Base-by-base conservation (phyloP, 2,888 invertebrate genomes). In the Bruchidius siliquastri region DNA sequence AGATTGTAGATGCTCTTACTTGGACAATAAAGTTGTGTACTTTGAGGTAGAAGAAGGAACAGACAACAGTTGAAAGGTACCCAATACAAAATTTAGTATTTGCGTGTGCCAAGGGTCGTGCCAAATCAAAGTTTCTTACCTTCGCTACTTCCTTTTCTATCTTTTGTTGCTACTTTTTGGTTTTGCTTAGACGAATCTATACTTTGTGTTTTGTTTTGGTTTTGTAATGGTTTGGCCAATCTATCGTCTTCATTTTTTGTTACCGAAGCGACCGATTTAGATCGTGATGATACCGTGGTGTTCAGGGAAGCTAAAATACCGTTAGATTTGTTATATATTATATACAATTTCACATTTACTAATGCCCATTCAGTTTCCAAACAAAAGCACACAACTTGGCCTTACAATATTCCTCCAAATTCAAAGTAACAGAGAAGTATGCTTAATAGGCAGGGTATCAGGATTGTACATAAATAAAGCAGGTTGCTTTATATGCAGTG, bases 301-400 rank as follows among this genome's bases (percentile, higher is more conserved):
- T 91, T 91, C 88, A 92, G 90, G 90, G 91, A 91, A 87, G 92
- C 92, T 92, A 91, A 89, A 91, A 91, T 87, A 88, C 87, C 86
- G 86, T 84, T 85, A 85, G 81, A 83, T 82, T 82, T 82, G 79
- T 83, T 83, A 82, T 80, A 77, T 79, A 49, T 49, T 49, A 49
- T 49, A 76, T 74, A 79, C 77, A 75, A 74, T 73, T 78, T 77
- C 79, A 80, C 77, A 79, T 79, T 71, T 71, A 74, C 76, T 70
- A 76, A 77, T 76, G 77, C 75, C 78, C 77, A 79, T 74, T 78
- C 78, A 78, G 73, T 71, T 70, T 75, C 26, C 67, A 71, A 21
- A 74, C 71, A 72, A 76, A 76, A 76, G 76, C 78, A 80, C 72
- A 77, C 76, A 74, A 49, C 49, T 49, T 13, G 49, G 49, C 49